These are phyloP conservation scores for Incurvaria masculella DNA, from an alignment of 2,888 invertebrate genomes.

Conservation along the genomic window DNA sequence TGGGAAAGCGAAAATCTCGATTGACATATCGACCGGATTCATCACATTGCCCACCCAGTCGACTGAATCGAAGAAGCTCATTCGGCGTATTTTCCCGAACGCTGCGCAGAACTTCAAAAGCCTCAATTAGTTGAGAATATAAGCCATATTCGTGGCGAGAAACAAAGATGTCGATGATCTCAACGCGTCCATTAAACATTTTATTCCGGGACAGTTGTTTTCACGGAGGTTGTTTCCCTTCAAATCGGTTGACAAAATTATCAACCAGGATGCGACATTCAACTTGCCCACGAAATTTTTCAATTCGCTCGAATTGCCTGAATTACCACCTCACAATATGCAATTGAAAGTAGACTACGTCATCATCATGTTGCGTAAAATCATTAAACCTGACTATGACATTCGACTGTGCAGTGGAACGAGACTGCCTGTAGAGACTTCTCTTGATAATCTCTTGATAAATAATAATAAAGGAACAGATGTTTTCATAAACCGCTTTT, in stretches of 20 bases:
- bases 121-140: constrained; percentile 20
- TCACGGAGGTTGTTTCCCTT: neutral
- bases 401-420: constrained; percentile 13
- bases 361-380: constrained; percentile 18
- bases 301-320: constrained; percentile 16
- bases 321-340: constrained; percentile 13
- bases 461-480: too few relatives aligned
- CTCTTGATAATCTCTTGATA: too few relatives aligned
- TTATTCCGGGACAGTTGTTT: constrained; percentile 10
- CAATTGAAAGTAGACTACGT: constrained; percentile 14
- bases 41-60: constrained; percentile 16
- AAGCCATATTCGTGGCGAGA: constrained; percentile 21
- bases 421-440: constrained; percentile 15
- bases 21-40: constrained; percentile 17
- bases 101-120: constrained; percentile 17
- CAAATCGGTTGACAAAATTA: constrained; percentile 12
- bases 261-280: constrained; percentile 13
- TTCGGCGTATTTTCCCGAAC: constrained; percentile 19
- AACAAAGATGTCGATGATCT: constrained; percentile 18
- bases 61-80: constrained; percentile 16
- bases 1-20: constrained; percentile 17
- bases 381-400: constrained; percentile 16
- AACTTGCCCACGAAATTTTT: constrained; percentile 16
- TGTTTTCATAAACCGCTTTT: too few relatives aligned
- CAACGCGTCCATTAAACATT: constrained; percentile 11